Conservation (phyloP, 1,140 invertebrate genomes). For the Lordiphosa mommai region DNA sequence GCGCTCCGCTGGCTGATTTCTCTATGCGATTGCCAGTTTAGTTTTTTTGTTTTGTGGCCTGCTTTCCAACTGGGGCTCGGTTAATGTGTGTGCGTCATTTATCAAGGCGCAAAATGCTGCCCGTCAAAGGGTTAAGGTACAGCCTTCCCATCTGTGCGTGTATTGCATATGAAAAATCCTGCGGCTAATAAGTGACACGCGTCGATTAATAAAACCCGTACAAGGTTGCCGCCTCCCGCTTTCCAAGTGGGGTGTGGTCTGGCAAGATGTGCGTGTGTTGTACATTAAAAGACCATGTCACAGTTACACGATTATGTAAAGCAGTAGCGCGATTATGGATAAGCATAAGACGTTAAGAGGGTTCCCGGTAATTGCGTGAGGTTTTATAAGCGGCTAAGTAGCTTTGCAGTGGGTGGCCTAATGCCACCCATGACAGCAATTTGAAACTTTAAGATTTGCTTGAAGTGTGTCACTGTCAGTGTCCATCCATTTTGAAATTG, state of each 20-base stretch:
- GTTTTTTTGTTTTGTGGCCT: conserved; percentile 17
- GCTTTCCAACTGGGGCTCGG: conserved; percentile 26
- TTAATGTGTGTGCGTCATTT: conserved; percentile 62
- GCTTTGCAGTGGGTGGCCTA: neutral
- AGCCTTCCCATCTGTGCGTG: conserved; percentile 38
- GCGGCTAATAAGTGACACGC: conserved; percentile 73
- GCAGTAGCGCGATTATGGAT: conserved; percentile 45
- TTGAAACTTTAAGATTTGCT: neutral
- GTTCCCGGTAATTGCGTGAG: conserved; percentile 21
- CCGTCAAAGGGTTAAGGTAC: conserved; percentile 60
- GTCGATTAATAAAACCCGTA: conserved; percentile 68
- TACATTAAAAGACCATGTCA: conserved; percentile 65
- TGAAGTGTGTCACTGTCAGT: neutral
- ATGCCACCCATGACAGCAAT: neutral
- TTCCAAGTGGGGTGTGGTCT: conserved; percentile 13
- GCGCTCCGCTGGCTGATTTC: conserved; percentile 27
- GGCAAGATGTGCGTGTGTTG: conserved; percentile 28
- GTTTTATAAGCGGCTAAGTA: conserved; percentile 1
- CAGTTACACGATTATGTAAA: conserved; percentile 66
- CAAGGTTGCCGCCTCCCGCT: conserved; percentile 19
- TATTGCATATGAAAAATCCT: conserved; percentile 63
- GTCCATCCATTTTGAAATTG: conserved; percentile 6
- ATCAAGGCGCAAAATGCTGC: conserved; percentile 61
- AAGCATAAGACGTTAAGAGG: conserved; percentile 25
- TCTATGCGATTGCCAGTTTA: conserved; percentile 27